Evolutionary conservation across 2,888 invertebrate species (phyloP), one percentile per base, ranked within the genome.

Genomic region (Peribatodes rhomboidaria): DNA sequence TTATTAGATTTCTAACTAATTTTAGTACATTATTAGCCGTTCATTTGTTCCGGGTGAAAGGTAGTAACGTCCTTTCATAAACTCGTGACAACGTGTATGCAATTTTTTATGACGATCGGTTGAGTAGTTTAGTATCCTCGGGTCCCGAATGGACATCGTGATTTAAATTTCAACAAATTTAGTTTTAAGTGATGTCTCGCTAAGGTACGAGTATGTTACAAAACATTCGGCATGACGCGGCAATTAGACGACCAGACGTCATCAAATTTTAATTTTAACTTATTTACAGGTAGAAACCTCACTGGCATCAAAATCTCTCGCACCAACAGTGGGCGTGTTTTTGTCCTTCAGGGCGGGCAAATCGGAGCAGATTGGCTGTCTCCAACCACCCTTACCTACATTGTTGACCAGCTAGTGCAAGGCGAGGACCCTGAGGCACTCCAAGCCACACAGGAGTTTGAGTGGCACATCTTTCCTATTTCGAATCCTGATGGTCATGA

Each of bases 341-440:
- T 93, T 44, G 78, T 92, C 41, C 74, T 93, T 0, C 87, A 90
- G 76, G 91, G 87, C 35, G 95, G 95, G 42, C 96, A 96, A 74
- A 94, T 97, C 67, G 96, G 95, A 0, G 94, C 97, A 49, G 98
- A 98, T 84, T 98, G 96, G 96, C 93, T 96, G 6, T 94, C 95
- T 0, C 95, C 96, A 0, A 95, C 96, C 0, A 92, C 95, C 0
- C 83, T 95, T 0, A 94, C 95, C 0, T 96, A 95, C 72, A 85
- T 96, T 1, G 82, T 94, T 7, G 94, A 95, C 68, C 94, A 96
- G 77, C 81, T 96, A 3, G 83, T 96, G 11, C 94, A 90, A 61
- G 95, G 95, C 37, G 82, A 89, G 0, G 87, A 94, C 27, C 72
- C 84, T 0, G 90, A 92, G 13, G 84, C 95, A 0, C 85, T 84